Evolutionary conservation across 2,113 vertebrate species (phyloP), one percentile per base, ranked within the genome.

Genomic region (Oenanthe oenanthe): DNA sequence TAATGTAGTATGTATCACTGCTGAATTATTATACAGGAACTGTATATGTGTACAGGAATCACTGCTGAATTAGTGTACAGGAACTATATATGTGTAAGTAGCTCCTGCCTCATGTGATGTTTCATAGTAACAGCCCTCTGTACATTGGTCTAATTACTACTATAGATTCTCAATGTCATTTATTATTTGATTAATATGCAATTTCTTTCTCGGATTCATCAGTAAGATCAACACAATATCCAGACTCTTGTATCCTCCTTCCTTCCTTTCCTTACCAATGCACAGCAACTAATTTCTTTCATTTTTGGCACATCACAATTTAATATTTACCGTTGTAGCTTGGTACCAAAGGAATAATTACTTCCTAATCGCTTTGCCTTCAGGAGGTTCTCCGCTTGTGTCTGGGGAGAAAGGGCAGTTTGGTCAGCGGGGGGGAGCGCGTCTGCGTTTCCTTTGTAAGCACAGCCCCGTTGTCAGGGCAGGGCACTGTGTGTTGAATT

Each of bases 151-250:
- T 93, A 16, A n/a, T 56, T 87, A 47, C 40, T 65, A 6, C 54
- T 88, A 48, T 85, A 66, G 61, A 20, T 93, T 77, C 80, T 57
- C 11, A 0, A 48, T 15, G 18, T 61, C 38, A 73, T 92, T 97
- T 89, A 78, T 96, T 91, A 93, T 97, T 97, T 97, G 79, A 90
- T 98, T 98, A 97, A 87, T 86, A 95, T 97, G 95, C 91, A 92
- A 12, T 95, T 93, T 93, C 92, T 85, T 95, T 96, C 90, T 92
- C 36, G 10, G 88, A 94, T 92, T 91, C 83, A 91, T 92, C 82
- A 92, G 85, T 95, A 93, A 94, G 65, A 74, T 36, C 63, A 81
- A 65, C 85, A 87, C 56, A 81, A 50, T 20, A 47, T 84, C 76
- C 87, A 83, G 47, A 31, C 40, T 95, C 51, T 67, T 18, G 4